Evolutionary conservation across 2,797 vertebrate species (phyloP).

Genomic region (Acomys russatus): DNA sequence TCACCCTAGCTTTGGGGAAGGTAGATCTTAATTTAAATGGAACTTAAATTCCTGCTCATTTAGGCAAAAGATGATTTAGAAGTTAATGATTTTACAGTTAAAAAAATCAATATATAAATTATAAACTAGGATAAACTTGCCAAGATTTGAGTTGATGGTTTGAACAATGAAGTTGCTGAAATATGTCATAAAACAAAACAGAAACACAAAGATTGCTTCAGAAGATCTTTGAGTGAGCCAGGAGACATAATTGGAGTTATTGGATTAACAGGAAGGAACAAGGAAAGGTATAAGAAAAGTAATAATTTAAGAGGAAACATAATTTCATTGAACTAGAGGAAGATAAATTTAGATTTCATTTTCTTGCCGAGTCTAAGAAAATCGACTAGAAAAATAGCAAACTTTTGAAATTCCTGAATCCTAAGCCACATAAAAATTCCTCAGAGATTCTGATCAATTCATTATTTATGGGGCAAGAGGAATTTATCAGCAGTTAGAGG

Average conservation of each 20-base stretch:
- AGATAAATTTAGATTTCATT: not conserved
- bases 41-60: slow-evolving; percentile 6
- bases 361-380: slow-evolving; percentile 30
- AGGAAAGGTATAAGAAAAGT: not conserved
- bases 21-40: not conserved
- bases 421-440: not conserved
- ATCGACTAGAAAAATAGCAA: not conserved
- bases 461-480: not conserved
- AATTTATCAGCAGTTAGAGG: not conserved
- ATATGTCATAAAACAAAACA: not conserved
- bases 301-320: not conserved
- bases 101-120: slow-evolving; percentile 57
- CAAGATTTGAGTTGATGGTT: slow-evolving; percentile 32
- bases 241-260: not conserved
- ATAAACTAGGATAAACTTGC: slow-evolving; percentile 3
- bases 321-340: slow-evolving; percentile 5
- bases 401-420: not conserved
- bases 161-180: slow-evolving; percentile 36
- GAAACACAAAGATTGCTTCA: slow-evolving; percentile 3
- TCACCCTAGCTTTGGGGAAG: not conserved
- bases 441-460: not conserved
- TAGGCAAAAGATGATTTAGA: slow-evolving; percentile 15
- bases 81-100: slow-evolving; percentile 65
- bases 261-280: slow-evolving; percentile 1
- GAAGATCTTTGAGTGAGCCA: not conserved